Conservation (phyloP, 2,888 invertebrate species). For the Epistrophe grossulariae region DNA sequence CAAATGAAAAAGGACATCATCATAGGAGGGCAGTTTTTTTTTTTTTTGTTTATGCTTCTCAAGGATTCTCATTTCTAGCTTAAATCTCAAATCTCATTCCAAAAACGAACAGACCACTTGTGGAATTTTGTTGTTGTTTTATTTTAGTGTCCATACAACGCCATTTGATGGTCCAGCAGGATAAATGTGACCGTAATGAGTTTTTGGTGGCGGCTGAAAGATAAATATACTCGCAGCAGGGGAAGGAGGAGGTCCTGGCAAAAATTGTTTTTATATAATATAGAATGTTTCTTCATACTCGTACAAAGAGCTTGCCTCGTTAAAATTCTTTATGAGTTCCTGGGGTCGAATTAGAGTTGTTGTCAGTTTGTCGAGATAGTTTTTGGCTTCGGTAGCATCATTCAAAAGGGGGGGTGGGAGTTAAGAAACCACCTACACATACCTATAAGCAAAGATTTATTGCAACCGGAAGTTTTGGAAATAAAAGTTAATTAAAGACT, state of each 20-base stretch:
- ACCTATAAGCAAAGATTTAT: constrained; percentile 38
- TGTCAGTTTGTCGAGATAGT: constrained; percentile 61
- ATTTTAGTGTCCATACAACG: constrained; percentile 50
- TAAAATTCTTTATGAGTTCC: constrained; percentile 74
- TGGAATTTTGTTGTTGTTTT: constrained; percentile 59
- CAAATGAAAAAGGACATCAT: constrained; percentile 52
- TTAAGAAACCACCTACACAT: neutral
- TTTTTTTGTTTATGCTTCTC: neutral
- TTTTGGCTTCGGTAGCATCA: constrained; percentile 46
- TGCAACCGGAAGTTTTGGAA: constrained; percentile 19
- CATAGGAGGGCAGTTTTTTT: neutral
- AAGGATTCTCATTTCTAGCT: constrained; percentile 15
- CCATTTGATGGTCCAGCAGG: constrained; percentile 64
- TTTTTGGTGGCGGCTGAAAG: constrained; percentile 66
- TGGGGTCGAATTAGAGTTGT: constrained; percentile 63
- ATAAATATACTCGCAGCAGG: constrained; percentile 37
- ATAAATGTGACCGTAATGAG: constrained; percentile 76
- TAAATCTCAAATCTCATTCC: constrained; percentile 38
- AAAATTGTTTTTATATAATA: constrained; percentile 58
- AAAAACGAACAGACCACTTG: constrained; percentile 54
- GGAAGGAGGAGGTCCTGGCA: neutral
- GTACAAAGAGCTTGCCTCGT: constrained; percentile 61
- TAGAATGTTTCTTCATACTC: neutral
- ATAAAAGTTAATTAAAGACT: constrained; percentile 66
- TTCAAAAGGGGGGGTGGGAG: constrained; percentile 7